Percentiles rank a stretch among this genome's conserved stretches.
phyloP scores from a whole-genome alignment of 2,888 invertebrate species.

The Hirtodrosophila histrioides region DNA sequence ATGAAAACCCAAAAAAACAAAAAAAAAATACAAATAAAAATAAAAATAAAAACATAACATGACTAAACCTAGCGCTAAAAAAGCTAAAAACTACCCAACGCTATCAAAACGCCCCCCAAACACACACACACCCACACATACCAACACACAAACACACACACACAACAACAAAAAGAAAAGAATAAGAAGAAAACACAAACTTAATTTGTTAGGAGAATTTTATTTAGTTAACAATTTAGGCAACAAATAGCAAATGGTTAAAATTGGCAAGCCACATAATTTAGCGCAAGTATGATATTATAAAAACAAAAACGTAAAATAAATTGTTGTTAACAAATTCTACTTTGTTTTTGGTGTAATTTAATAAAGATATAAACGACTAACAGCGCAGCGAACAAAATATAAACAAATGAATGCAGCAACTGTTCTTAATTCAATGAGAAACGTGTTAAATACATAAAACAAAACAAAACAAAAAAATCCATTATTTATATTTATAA shows the following conservation, averaged over 20 bases:
- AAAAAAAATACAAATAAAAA: conserved; percentile 48
- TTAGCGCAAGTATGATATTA: conserved; percentile 72
- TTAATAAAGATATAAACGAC: conserved; percentile 75
- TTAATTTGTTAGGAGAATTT: conserved; percentile 73
- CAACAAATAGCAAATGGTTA: conserved; percentile 55
- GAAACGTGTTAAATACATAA: conserved; percentile 50
- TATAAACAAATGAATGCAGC: conserved; percentile 55
- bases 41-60: conserved; percentile 34
- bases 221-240: conserved; percentile 73
- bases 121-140: conserved; percentile 24
- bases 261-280: conserved; percentile 68
- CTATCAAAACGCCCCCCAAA: conserved; percentile 57
- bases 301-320: conserved; percentile 41
- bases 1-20: conserved; percentile 38
- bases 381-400: conserved; percentile 82
- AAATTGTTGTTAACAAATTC: conserved; percentile 64
- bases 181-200: conserved; percentile 19
- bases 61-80: conserved; percentile 52
- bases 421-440: conserved; percentile 60
- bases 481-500: conserved; percentile 63
- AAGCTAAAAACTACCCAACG: conserved; percentile 68
- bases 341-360: conserved; percentile 64
- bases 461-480: conserved; percentile 39
- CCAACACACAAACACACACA: conserved; percentile 19
- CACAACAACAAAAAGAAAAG: neutral